Base-by-base conservation (phyloP, 1,140 invertebrate species). In the Pteromalus puparum region DNA sequence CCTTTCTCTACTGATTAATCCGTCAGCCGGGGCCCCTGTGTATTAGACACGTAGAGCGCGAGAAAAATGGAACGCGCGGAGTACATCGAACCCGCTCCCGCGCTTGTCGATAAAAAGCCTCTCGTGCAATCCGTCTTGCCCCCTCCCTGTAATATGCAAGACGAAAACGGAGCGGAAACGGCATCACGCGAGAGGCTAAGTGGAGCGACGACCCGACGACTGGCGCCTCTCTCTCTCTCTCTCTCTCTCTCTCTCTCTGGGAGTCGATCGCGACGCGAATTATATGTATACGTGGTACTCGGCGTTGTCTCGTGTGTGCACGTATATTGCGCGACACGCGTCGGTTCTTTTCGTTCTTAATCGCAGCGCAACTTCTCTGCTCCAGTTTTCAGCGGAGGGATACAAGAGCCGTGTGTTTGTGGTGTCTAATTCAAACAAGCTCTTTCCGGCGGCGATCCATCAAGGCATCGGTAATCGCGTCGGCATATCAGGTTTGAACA, bases 201-300 rank as follows among this genome's bases (percentile, higher is more conserved):
- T 70, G 67, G 67, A 70, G 67, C 67, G 67, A 70, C 67, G 67
- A 70, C 67, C 67, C 28, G 26, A 68, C n/a, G n/a, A 68, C n/a
- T 68, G n/a, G 67, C 24, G 28, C 67, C 67, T n/a, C 67, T n/a
- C n/a, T n/a, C n/a, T n/a, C n/a, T n/a, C n/a, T n/a, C n/a, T n/a
- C n/a, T n/a, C n/a, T n/a, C n/a, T n/a, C n/a, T n/a, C n/a, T n/a
- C n/a, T n/a, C 2, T 1, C 24, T 28, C 67, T 24, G 67, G 67
- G 67, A 61, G 18, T 15, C 53, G 53, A 61, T 61, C 21, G 53
- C 53, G 18, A 18, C 15, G 7, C 53, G 21, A 61, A 61, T 61
- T 42, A 42, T 10, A 42, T 42, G 7, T 42, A 42, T 10, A 42
- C 38, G 0, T 7, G 10, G 10, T 10, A 42, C 38, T 9, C 38